Evolutionary conservation across 2,113 vertebrate genomes (phyloP), one percentile per base, ranked within the genome.

Genomic region (Synchiropus splendidus): DNA sequence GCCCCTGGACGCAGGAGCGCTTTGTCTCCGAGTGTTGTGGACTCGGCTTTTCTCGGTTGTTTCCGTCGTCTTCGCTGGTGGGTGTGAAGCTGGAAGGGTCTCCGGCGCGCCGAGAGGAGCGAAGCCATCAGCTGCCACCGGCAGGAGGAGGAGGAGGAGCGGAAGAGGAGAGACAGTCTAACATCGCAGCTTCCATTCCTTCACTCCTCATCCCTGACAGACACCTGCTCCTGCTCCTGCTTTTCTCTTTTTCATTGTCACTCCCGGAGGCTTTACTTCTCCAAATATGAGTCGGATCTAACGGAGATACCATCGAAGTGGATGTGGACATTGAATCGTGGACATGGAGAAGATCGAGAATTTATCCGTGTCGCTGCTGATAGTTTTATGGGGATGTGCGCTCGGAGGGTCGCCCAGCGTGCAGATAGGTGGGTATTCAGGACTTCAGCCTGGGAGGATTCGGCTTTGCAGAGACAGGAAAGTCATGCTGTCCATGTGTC

Each of bases 341-440:
- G 89, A 91, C 87, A 98, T 95, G 92, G 89, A 88, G 81, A 91
- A 90, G 85, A 90, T 88, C 79, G 89, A 89, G 85, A 87, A 86
- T 88, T 83, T 90, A 83, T 86, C 87, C 85, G 74, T 89, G 67
- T 86, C 88, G 56, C 76, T 92, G 53, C 84, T 89, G 69, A 83
- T 90, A 73, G 86, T 91, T 72, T 83, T 92, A 61, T 92, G 89
- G 89, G 91, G 90, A 72, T 86, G 92, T 75, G 84, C 89, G 75
- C 85, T 87, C 43, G 88, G 90, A 77, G 92, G 86, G 64, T 87
- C 86, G 79, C 89, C 90, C 60, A 91, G 92, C 82, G 92, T 98
- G 67, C 94, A 97, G 70, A 97, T 97, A 75, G 92, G 94, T 98
- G 89, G 78, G 89, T 87, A 65, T 45, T 8, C 31, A 27, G 21